Evolutionary conservation across 2,888 invertebrate genomes (phyloP).

Genomic region (Drosophila kokeensis): DNA sequence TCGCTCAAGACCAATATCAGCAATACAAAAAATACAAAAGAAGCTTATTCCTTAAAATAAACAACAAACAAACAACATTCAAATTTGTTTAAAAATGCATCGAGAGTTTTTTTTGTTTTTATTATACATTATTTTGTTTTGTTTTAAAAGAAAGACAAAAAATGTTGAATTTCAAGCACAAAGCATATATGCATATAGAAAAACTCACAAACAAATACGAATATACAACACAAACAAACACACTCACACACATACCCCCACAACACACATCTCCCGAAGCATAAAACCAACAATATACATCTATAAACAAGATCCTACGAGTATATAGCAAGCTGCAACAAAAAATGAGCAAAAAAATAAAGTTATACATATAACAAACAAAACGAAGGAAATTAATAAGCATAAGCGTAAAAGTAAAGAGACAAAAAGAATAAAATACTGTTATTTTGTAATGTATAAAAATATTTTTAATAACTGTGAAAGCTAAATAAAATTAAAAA

Average conservation of each 20-base stretch:
- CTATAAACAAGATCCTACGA: slow-evolving; percentile 60
- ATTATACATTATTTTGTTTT: slow-evolving; percentile 44
- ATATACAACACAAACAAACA: slow-evolving; percentile 6
- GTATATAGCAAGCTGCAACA: slow-evolving; percentile 70
- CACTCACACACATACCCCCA: slow-evolving; percentile 26
- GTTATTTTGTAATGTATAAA: slow-evolving; percentile 85
- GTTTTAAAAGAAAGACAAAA: slow-evolving; percentile 36
- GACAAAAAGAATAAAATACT: slow-evolving; percentile 80
- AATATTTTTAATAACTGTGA: slow-evolving; percentile 85
- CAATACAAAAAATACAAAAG: slow-evolving; percentile 38
- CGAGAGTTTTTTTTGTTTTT: slow-evolving; percentile 18
- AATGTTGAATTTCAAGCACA: slow-evolving; percentile 64
- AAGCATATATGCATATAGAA: slow-evolving; percentile 56
- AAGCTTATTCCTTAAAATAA: slow-evolving; percentile 51
- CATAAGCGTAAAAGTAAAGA: slow-evolving; percentile 73
- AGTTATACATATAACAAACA: slow-evolving; percentile 50
- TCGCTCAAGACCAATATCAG: slow-evolving; percentile 60
- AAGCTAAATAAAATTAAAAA: slow-evolving; percentile 85
- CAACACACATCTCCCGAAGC: slow-evolving; percentile 46
- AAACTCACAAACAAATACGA: slow-evolving; percentile 16
- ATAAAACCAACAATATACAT: slow-evolving; percentile 40
- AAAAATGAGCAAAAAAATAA: slow-evolving; percentile 64
- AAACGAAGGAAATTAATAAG: slow-evolving; percentile 65
- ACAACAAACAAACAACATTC: slow-evolving; percentile 5
- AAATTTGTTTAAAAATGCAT: slow-evolving; percentile 23